Conservation (phyloP, 2,113 vertebrate genomes). For the Etheostoma cragini region DNA sequence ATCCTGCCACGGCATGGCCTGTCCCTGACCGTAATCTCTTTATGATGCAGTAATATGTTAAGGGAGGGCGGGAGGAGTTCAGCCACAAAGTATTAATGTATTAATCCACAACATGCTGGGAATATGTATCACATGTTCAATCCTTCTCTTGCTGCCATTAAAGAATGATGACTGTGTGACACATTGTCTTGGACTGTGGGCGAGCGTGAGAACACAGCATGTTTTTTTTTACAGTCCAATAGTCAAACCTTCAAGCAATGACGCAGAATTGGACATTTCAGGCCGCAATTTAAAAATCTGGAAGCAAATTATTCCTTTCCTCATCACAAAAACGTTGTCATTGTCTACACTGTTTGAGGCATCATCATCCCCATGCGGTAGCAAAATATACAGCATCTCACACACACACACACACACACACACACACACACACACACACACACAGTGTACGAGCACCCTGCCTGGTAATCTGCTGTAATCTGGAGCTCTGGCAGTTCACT, state of each 20-base stretch:
- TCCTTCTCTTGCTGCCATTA: constrained; percentile 42
- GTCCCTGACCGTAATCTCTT: constrained; percentile 74
- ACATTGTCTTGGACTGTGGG: background rate
- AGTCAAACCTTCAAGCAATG: background rate
- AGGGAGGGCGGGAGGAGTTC: constrained; percentile 16
- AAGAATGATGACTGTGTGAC: constrained; percentile 20
- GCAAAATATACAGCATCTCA: constrained; percentile 47
- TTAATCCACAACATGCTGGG: constrained; percentile 79
- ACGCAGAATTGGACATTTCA: background rate
- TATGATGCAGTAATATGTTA: constrained; percentile 68
- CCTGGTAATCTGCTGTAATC: constrained; percentile 79
- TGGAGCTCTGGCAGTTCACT: constrained; percentile 70
- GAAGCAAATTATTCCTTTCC: background rate
- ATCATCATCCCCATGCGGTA: constrained; percentile 34
- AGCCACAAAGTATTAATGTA: constrained; percentile 71
- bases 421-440: constrained; percentile 1
- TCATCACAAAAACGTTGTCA: constrained; percentile 7
- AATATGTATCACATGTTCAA: constrained; percentile 63
- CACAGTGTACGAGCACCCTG: constrained; percentile 52
- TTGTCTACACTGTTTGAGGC: constrained; percentile 16
- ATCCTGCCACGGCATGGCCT: constrained; percentile 65
- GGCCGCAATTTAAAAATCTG: background rate
- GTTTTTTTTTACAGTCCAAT: background rate
- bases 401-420: constrained; percentile 20
- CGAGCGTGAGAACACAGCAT: background rate